Conservation (phyloP, 64 coral and sea anemone species). For the Exaiptasia diaphana region DNA sequence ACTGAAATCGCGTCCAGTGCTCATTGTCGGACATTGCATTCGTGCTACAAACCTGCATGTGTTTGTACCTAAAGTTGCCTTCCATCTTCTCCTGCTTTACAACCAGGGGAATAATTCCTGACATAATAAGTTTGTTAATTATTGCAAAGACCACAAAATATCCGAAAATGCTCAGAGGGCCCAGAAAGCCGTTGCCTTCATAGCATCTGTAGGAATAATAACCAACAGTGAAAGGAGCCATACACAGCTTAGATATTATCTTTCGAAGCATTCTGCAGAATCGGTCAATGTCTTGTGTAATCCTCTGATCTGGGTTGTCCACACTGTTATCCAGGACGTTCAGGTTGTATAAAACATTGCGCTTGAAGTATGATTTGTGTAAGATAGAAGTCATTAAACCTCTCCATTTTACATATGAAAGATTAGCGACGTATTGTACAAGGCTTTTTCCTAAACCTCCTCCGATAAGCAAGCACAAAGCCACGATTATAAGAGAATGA, state of each 20-base stretch:
- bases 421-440: slow-evolving; percentile 59
- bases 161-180: background rate
- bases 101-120: background rate
- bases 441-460: slow-evolving; percentile 53
- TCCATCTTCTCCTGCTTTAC: slow-evolving; percentile 1
- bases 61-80: slow-evolving; percentile 22
- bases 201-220: background rate
- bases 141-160: background rate
- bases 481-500: slow-evolving; percentile 35
- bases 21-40: too few species aligned
- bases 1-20: too few species aligned
- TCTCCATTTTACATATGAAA: slow-evolving; percentile 68
- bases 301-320: slow-evolving; percentile 54
- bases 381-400: slow-evolving; percentile 23
- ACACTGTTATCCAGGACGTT: slow-evolving; percentile 56
- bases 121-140: background rate
- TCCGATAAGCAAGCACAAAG: slow-evolving; percentile 54
- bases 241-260: background rate
- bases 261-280: background rate
- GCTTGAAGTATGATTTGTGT: slow-evolving; percentile 62
- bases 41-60: too few species aligned
- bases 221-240: background rate
- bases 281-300: background rate
- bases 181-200: slow-evolving; percentile 1
- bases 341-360: slow-evolving; percentile 65